Percentiles rank a stretch among this genome's conserved stretches.
Evolutionary conservation across 1,140 invertebrate species (phyloP).

Genomic region (Brachionus asplanchnoidis): DNA sequence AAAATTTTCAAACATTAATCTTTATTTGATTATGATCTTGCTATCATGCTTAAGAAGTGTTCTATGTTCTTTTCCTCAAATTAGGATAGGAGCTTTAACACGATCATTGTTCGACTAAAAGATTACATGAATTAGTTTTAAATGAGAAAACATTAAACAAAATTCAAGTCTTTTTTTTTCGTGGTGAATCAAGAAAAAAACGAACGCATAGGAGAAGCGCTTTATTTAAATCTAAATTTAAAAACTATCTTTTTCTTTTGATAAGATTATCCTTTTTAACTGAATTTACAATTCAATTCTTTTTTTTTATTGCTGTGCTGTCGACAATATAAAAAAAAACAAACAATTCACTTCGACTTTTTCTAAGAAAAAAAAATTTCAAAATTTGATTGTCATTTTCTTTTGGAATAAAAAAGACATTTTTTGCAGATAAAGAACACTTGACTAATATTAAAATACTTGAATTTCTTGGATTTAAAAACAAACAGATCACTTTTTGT

Average conservation of each 20-base stretch:
- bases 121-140: slow-evolving; percentile 1
- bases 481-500: slow-evolving; percentile 6
- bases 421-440: background rate
- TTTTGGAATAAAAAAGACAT: background rate
- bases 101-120: background rate
- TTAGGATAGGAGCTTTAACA: background rate
- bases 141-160: background rate
- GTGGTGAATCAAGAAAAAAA: background rate
- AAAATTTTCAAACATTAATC: background rate
- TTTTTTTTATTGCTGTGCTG: background rate
- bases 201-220: background rate
- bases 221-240: background rate
- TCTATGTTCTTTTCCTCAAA: background rate
- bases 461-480: background rate
- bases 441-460: background rate
- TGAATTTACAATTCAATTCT: background rate
- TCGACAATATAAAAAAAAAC: too few species aligned
- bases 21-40: slow-evolving; percentile 25
- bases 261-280: background rate
- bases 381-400: background rate
- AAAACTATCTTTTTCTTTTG: background rate
- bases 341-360: too few species aligned
- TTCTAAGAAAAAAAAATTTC: too few species aligned
- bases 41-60: background rate
- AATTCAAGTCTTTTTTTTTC: background rate